These are phyloP conservation scores for Pardosa pseudoannulata DNA, from an alignment of 2,888 invertebrate species.

Conservation along the genomic window DNA sequence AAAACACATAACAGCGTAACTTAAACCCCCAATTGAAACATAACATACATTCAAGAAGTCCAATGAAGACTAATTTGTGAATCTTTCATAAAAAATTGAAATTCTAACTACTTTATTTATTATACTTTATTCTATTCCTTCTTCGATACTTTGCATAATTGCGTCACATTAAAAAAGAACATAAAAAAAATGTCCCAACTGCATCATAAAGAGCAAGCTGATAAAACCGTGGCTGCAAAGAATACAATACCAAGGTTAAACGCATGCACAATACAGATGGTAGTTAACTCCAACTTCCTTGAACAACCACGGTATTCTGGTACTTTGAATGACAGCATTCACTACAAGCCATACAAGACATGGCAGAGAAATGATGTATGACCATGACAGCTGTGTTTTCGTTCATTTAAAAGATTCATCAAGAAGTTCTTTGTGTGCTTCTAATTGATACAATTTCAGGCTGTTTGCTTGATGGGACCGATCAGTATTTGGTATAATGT, in stretches of 20 bases:
- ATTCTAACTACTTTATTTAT: no score
- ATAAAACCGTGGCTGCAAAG: not conserved
- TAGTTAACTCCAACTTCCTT: slow-evolving; percentile 25
- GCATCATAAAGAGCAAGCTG: not conserved
- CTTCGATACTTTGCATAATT: no score
- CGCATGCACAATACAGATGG: slow-evolving; percentile 14
- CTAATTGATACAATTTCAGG: slow-evolving; percentile 64
- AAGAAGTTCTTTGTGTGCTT: slow-evolving; percentile 49
- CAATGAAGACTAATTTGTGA: no score
- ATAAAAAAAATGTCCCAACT: slow-evolving; percentile 1
- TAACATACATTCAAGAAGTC: no score
- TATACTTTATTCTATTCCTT: no score
- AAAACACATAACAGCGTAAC: no score
- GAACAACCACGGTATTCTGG: slow-evolving; percentile 45
- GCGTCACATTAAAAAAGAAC: no score
- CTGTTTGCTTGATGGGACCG: slow-evolving; percentile 9
- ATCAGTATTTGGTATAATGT: slow-evolving; percentile 18
- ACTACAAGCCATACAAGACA: slow-evolving; percentile 33
- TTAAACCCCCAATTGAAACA: no score
- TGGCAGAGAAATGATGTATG: slow-evolving; percentile 50
- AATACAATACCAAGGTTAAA: slow-evolving; percentile 58
- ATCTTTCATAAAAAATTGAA: no score
- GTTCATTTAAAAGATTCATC: slow-evolving; percentile 58
- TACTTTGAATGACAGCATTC: slow-evolving; percentile 54
- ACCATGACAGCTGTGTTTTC: slow-evolving; percentile 62